These are phyloP conservation scores for Himalopsyche japonica DNA, from an alignment of 2,888 invertebrate genomes.

Conservation along the genomic window DNA sequence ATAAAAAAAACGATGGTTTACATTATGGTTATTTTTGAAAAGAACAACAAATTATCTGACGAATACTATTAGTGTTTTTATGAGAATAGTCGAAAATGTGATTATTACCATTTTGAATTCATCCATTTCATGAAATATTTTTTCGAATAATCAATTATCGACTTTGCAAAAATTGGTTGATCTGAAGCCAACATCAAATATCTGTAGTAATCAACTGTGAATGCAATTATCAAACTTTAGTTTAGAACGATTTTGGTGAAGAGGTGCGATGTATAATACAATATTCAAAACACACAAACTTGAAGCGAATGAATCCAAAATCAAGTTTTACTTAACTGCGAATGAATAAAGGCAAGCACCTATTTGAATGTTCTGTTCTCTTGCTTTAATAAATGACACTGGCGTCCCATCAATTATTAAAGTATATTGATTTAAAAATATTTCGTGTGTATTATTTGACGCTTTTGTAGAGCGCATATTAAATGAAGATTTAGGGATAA, in stretches of 20 bases:
- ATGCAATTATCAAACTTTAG: background rate
- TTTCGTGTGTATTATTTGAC: too few species aligned
- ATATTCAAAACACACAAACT: conserved; percentile 18
- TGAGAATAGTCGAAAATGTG: too few species aligned
- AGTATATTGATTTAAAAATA: background rate
- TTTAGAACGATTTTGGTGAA: background rate
- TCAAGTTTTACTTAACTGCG: conserved; percentile 9
- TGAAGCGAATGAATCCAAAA: conserved; percentile 13
- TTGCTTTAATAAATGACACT: background rate
- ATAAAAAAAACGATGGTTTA: too few species aligned
- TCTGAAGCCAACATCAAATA: background rate
- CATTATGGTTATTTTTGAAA: too few species aligned
- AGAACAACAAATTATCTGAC: too few species aligned
- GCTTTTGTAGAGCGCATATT: too few species aligned
- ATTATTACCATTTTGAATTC: too few species aligned
- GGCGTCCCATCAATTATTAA: background rate
- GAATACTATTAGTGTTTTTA: too few species aligned
- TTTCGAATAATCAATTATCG: background rate
- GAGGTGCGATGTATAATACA: conserved; percentile 7
- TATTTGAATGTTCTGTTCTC: background rate
- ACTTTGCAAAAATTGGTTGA: background rate
- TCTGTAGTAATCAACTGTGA: background rate
- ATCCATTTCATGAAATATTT: too few species aligned
- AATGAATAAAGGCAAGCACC: conserved; percentile 15
- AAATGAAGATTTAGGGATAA: too few species aligned